Percentiles rank a stretch among this genome's conserved stretches.
Conservation (phyloP, 2,113 vertebrate genomes). For the Pardalotus punctatus region DNA sequence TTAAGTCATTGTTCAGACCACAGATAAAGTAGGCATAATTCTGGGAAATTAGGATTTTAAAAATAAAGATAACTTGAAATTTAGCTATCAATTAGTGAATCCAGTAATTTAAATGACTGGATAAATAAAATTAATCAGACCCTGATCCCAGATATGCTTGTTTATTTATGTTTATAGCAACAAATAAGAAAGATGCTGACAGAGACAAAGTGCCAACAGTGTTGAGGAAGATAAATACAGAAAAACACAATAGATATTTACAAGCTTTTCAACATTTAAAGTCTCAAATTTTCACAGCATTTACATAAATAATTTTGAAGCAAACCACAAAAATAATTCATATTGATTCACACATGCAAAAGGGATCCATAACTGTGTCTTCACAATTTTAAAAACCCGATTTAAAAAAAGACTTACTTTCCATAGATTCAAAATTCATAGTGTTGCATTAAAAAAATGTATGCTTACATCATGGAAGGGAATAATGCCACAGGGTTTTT, state of each 20-base stretch:
- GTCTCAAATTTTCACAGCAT: neutral
- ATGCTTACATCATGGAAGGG: neutral
- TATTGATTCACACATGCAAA: neutral
- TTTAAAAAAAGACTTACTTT: neutral
- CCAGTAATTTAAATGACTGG: neutral
- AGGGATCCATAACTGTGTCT: neutral
- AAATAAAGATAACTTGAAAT: neutral
- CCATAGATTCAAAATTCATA: neutral
- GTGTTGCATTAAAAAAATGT: neutral
- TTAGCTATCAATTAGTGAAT: neutral
- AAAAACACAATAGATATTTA: neutral
- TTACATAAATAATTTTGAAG: neutral
- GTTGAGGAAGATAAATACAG: neutral
- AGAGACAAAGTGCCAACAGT: neutral
- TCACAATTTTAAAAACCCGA: neutral
- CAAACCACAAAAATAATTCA: neutral
- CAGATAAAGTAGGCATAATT: neutral
- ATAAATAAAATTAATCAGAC: neutral
- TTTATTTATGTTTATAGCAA: neutral
- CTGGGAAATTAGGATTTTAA: neutral
- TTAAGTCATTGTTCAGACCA: neutral
- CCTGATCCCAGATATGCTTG: neutral
- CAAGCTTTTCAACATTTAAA: neutral
- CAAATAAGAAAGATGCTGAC: neutral
- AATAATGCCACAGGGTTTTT: neutral